Conservation (phyloP, 2,797 vertebrate genomes). For the Melanogrammus aeglefinus region DNA sequence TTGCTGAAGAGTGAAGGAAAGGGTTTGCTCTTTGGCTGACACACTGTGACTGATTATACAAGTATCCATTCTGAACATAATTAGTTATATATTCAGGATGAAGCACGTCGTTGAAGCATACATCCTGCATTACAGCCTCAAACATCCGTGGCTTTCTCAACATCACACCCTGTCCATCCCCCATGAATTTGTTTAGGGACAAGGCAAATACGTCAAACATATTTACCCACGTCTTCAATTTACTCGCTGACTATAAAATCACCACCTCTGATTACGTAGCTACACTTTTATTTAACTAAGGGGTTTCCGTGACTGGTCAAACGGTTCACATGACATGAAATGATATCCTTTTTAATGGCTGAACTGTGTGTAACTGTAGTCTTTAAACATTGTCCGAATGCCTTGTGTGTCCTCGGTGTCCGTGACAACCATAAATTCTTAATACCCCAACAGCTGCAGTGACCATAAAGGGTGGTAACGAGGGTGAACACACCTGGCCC, state of each 20-base stretch:
- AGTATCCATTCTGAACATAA: too few species aligned
- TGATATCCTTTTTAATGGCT: not conserved
- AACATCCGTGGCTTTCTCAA: too few species aligned
- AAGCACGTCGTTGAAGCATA: too few species aligned
- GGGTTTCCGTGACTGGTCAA: not conserved
- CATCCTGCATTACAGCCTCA: too few species aligned
- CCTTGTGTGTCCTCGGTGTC: slow-evolving; percentile 58
- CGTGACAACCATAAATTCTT: slow-evolving; percentile 70
- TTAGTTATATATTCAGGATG: too few species aligned
- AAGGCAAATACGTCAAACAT: not conserved
- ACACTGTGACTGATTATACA: too few species aligned
- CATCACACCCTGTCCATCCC: too few species aligned
- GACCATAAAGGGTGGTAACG: slow-evolving; percentile 7
- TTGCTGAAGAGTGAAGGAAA: too few species aligned
- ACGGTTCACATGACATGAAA: not conserved
- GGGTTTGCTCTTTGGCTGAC: too few species aligned
- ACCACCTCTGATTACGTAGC: not conserved
- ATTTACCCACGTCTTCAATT: not conserved
- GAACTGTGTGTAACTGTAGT: slow-evolving; percentile 43
- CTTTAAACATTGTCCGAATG: slow-evolving; percentile 68
- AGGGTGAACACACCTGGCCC: not conserved
- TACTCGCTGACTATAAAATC: not conserved
- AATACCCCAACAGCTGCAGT: slow-evolving; percentile 60
- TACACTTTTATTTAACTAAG: not conserved
- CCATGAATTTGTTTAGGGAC: too few species aligned